phyloP scores from a whole-genome alignment of 2,113 vertebrate species.

The Burhinus oedicnemus region DNA sequence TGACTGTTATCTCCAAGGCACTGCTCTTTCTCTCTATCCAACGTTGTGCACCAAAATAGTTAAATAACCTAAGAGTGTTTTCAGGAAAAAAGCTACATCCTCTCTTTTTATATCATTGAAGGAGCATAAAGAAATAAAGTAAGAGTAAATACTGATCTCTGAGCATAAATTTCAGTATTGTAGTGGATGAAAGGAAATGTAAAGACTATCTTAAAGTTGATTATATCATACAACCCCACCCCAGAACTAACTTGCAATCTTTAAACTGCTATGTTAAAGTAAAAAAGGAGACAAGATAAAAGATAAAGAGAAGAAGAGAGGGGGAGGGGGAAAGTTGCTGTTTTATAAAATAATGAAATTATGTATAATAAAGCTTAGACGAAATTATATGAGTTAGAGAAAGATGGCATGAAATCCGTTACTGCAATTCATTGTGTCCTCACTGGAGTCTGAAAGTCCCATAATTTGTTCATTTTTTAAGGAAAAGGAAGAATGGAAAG shows the following conservation, averaged over 20 bases:
- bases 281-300: constrained; percentile 8
- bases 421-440: not conserved
- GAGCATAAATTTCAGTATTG: not conserved
- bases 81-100: not conserved
- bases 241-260: constrained; percentile 24
- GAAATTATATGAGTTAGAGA: not conserved
- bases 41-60: constrained; percentile 12
- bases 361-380: not conserved
- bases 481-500: not conserved
- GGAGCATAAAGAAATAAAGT: not conserved
- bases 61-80: constrained; percentile 38
- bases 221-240: constrained; percentile 35
- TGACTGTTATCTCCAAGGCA: constrained; percentile 13
- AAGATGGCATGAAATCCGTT: not conserved
- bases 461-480: not conserved
- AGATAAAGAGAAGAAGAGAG: not conserved
- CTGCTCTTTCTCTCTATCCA: constrained; percentile 27
- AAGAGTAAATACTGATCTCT: not conserved
- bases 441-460: not conserved
- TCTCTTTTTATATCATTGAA: not conserved
- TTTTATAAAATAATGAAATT: not conserved
- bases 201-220: constrained; percentile 38
- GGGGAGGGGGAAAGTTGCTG: not conserved
- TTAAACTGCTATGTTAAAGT: not conserved
- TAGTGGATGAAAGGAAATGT: constrained; percentile 2